Evolutionary conservation across 1,140 invertebrate species (phyloP), one percentile per base, ranked within the genome.

Genomic region (Eurosta solidaginis): DNA sequence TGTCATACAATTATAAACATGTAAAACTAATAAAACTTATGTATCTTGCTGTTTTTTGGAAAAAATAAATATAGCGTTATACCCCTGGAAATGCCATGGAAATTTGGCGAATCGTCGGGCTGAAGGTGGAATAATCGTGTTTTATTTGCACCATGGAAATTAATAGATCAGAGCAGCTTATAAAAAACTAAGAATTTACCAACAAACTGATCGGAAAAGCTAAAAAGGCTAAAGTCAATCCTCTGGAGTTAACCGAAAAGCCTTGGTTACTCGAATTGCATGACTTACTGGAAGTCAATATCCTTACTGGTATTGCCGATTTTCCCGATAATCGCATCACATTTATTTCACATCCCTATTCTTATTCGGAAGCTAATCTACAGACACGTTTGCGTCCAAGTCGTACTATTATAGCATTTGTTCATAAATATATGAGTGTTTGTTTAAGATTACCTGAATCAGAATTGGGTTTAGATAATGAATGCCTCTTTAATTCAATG

Each of bases 401-500:
- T 68, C 17, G 25, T 0, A 54, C 73, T 6, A 82, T 87, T 0
- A 54, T 84, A 1, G 20, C 63, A 3, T 82, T 85, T 25, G 80
- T 85, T 0, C 77, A 87, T 3, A 81, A 82, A 44, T 87, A 84
- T 79, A 59, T 87, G 76, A 44, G 79, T 25, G 74, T 82, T 14
- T 84, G 83, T 52, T 78, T 75, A n/a, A 80, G 82, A 44, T 52
- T 85, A 4, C 77, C 44, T 25, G 85, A 87, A 27, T 76, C 80
- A 1, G 79, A 81, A 33, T 84, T 83, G 20, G 84, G 85, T 76
- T 82, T 82, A 44, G 85, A 87, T 2, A 86, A 87, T 50, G 84
- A 85, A 40, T 79, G 83, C 14, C 79, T 85, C 47, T 81, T 84
- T 47, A 87, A 87, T n/a, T n/a, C n/a, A n/a, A n/a, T n/a, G n/a